These are phyloP conservation scores for Adineta ricciae DNA, from an alignment of 2,888 invertebrate species.

Conservation along the genomic window DNA sequence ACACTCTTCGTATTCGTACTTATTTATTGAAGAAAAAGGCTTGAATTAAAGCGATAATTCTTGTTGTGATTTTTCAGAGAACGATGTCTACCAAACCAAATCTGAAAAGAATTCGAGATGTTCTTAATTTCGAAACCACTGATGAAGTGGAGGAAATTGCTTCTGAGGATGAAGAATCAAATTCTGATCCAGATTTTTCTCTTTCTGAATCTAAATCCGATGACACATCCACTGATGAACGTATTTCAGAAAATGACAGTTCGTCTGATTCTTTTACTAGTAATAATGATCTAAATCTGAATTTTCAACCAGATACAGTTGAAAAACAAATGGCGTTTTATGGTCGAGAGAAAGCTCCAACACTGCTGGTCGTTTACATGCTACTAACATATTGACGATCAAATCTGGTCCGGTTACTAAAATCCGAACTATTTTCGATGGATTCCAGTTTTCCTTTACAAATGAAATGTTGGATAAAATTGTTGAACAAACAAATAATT, in stretches of 20 bases:
- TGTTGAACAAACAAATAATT: background rate
- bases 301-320: background rate
- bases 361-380: background rate
- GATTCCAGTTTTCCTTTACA: background rate
- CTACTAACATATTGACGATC: background rate
- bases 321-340: background rate
- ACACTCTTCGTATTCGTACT: too few species aligned
- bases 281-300: background rate
- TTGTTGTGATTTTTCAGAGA: too few species aligned
- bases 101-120: too few species aligned
- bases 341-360: background rate
- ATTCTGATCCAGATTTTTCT: too few species aligned
- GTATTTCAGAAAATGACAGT: background rate
- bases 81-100: too few species aligned
- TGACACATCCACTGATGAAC: background rate
- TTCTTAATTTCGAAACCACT: too few species aligned
- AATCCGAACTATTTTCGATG: background rate
- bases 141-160: too few species aligned
- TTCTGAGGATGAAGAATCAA: too few species aligned
- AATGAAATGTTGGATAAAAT: background rate
- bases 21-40: too few species aligned
- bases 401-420: background rate
- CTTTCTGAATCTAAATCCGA: background rate
- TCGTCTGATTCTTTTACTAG: background rate
- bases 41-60: too few species aligned